Conservation (phyloP, 2,888 invertebrate species). For the Pachycephus smyrnensis region DNA sequence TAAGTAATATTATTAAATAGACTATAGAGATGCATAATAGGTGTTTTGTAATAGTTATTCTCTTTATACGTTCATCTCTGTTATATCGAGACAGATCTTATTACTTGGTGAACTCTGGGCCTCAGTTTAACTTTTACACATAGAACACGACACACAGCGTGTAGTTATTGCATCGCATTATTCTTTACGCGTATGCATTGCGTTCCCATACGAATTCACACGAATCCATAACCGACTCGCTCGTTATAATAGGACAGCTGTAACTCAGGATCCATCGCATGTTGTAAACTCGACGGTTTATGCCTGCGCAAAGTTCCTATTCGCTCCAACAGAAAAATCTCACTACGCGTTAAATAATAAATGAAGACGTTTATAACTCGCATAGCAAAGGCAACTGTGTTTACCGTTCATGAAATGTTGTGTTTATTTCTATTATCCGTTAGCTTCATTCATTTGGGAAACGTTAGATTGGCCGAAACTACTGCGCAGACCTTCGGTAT, state of each 20-base stretch:
- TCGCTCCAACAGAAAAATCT: slow-evolving; percentile 24
- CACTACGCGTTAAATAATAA: slow-evolving; percentile 11
- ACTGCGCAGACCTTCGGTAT: slow-evolving; percentile 32
- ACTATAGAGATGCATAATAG: slow-evolving; percentile 66
- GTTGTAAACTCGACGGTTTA: slow-evolving; percentile 23
- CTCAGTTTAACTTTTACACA: slow-evolving; percentile 11
- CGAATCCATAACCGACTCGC: background rate
- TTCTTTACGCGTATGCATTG: background rate
- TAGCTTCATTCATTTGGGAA: slow-evolving; percentile 8
- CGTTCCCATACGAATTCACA: background rate
- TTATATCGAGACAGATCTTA: slow-evolving; percentile 53
- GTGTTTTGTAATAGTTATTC: slow-evolving; percentile 48
- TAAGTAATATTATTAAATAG: slow-evolving; percentile 66
- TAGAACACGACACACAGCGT: background rate
- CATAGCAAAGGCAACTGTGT: slow-evolving; percentile 46
- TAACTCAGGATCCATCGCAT: slow-evolving; percentile 25
- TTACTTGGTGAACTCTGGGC: slow-evolving; percentile 43
- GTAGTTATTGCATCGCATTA: background rate
- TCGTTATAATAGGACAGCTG: background rate
- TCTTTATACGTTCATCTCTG: slow-evolving; percentile 47
- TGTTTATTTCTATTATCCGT: slow-evolving; percentile 13
- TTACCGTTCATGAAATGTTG: slow-evolving; percentile 30
- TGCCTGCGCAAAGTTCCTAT: slow-evolving; percentile 18
- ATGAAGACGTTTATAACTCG: slow-evolving; percentile 13
- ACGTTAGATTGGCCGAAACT: slow-evolving; percentile 22